Conservation (phyloP, 2,113 vertebrate genomes). For the Rostratula benghalensis region DNA sequence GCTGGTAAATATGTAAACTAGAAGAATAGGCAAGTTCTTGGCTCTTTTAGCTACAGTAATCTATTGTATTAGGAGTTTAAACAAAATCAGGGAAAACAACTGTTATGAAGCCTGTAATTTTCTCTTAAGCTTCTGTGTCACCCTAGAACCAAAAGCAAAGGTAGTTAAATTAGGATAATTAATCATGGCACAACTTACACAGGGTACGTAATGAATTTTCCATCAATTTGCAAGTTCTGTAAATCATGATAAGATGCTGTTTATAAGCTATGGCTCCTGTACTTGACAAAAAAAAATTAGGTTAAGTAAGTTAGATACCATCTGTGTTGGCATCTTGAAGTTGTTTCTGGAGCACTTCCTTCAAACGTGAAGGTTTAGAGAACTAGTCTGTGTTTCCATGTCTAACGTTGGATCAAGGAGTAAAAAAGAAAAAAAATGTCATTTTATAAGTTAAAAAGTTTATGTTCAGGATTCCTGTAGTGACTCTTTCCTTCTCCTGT, state of each 20-base stretch:
- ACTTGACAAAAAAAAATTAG: not conserved
- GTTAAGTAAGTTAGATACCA: not conserved
- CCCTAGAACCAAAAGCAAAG: not conserved
- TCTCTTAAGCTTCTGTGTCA: not conserved
- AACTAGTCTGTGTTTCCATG: not conserved
- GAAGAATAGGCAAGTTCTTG: not conserved
- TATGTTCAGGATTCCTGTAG: not conserved
- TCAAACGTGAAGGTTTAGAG: not conserved
- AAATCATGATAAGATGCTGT: not conserved
- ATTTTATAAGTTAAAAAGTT: not conserved
- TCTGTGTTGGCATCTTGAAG: not conserved
- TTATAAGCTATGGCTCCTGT: not conserved
- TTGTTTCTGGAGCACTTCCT: not conserved
- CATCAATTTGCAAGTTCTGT: not conserved
- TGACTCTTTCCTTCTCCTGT: not conserved
- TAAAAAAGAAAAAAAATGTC: not conserved
- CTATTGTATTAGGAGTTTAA: not conserved
- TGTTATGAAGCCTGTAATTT: not conserved
- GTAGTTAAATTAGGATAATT: conserved; percentile 14
- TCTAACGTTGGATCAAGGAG: not conserved
- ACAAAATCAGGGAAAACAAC: not conserved
- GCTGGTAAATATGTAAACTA: not conserved
- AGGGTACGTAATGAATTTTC: not conserved
- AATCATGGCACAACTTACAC: not conserved
- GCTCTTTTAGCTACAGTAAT: not conserved